phyloP scores from a whole-genome alignment of 53 echinoderm and acorn worm species.

The Paelopatides confundens region DNA sequence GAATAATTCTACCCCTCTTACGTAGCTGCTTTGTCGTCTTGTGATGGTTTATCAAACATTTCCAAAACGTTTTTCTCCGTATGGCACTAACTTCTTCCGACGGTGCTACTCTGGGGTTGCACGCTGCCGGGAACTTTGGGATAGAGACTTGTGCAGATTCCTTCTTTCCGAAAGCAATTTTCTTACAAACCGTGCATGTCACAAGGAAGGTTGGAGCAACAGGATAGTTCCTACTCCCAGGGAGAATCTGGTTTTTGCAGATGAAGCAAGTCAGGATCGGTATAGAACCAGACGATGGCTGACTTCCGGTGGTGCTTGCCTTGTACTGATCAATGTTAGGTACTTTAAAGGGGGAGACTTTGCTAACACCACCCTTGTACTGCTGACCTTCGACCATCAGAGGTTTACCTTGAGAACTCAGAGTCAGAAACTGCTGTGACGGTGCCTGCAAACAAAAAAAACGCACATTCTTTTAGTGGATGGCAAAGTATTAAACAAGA shows the following conservation, averaged over 20 bases:
- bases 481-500: no score
- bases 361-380: neutral
- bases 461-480: neutral
- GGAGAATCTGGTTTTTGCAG: slow-evolving; percentile 83
- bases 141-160: slow-evolving; percentile 67
- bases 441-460: neutral
- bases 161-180: slow-evolving; percentile 74
- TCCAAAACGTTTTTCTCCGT: slow-evolving; percentile 29
- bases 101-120: slow-evolving; percentile 74
- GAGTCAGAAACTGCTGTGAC: neutral
- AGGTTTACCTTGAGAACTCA: slow-evolving; percentile 23
- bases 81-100: slow-evolving; percentile 45
- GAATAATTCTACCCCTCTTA: slow-evolving; percentile 51
- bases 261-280: slow-evolving; percentile 68
- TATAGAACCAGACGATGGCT: neutral
- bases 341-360: slow-evolving; percentile 75
- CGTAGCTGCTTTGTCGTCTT: slow-evolving; percentile 9
- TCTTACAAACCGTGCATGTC: slow-evolving; percentile 82
- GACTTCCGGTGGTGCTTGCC: slow-evolving; percentile 72
- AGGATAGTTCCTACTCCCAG: slow-evolving; percentile 74
- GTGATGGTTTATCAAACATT: slow-evolving; percentile 41
- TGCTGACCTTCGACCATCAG: neutral
- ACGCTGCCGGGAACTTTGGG: slow-evolving; percentile 87
- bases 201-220: slow-evolving; percentile 65
- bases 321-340: slow-evolving; percentile 90